Conservation (phyloP, 2,113 vertebrate species). For the Acrocephalus kingi region DNA sequence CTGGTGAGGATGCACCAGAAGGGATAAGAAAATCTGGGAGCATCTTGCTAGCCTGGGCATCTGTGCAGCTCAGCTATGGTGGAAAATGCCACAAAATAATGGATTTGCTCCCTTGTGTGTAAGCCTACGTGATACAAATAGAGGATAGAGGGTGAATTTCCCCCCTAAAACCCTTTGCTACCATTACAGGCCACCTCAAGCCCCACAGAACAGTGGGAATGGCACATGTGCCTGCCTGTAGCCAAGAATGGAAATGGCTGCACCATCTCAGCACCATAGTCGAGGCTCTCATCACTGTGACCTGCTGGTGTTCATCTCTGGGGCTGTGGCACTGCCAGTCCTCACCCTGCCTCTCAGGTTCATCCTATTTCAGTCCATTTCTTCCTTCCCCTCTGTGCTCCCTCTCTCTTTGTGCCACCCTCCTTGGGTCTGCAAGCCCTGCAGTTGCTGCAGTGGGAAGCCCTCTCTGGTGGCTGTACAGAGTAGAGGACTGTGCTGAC, state of each 20-base stretch:
- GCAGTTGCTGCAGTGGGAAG: background rate
- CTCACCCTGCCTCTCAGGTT: background rate
- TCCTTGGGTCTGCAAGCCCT: background rate
- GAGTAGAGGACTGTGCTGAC: background rate
- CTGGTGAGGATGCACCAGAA: background rate
- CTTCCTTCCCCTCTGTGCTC: background rate
- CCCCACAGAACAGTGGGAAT: background rate
- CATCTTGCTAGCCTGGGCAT: background rate
- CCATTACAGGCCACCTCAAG: background rate
- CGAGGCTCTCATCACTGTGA: accelerated
- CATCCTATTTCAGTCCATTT: background rate
- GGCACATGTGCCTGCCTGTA: background rate
- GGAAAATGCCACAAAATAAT: background rate
- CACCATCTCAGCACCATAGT: background rate
- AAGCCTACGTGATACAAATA: accelerated
- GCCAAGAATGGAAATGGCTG: background rate
- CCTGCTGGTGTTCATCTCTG: background rate
- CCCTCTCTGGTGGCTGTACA: background rate
- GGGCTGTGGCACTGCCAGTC: background rate
- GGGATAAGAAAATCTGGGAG: background rate
- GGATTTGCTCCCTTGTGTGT: background rate
- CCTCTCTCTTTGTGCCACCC: background rate
- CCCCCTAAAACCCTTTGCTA: background rate
- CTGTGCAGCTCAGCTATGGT: background rate
- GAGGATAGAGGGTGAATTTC: background rate